Evolutionary conservation across 2,797 vertebrate genomes (phyloP).

Genomic region (Cynopterus sphinx): DNA sequence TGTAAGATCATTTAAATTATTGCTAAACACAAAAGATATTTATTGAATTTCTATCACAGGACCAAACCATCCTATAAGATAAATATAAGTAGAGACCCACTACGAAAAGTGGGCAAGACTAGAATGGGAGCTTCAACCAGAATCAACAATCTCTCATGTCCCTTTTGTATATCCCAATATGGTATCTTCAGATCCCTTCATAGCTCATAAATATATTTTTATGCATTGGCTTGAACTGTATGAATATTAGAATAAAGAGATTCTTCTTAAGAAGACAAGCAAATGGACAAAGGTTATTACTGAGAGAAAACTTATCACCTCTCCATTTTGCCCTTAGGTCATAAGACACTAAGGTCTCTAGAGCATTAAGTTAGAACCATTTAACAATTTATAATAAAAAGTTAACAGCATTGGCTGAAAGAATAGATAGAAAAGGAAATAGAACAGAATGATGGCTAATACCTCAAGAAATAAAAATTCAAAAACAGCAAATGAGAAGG

Average conservation of each 20-base stretch:
- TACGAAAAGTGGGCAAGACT: neutral
- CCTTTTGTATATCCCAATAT: neutral
- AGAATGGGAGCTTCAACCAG: neutral
- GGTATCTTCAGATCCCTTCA: neutral
- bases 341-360: neutral
- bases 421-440: constrained; percentile 2
- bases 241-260: neutral
- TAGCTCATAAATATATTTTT: neutral
- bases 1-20: neutral
- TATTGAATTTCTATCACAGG: neutral
- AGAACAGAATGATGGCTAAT: neutral
- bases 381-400: neutral
- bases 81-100: neutral
- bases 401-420: neutral
- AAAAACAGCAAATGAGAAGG: neutral
- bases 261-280: neutral
- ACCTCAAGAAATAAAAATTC: neutral
- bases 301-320: constrained; percentile 25
- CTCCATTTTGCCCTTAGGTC: neutral
- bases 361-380: neutral
- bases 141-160: neutral
- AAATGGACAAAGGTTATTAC: neutral
- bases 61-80: neutral
- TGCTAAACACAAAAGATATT: neutral
- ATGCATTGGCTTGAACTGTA: neutral